Conservation (phyloP, 2,113 vertebrate genomes). For the Mustela lutreola region DNA sequence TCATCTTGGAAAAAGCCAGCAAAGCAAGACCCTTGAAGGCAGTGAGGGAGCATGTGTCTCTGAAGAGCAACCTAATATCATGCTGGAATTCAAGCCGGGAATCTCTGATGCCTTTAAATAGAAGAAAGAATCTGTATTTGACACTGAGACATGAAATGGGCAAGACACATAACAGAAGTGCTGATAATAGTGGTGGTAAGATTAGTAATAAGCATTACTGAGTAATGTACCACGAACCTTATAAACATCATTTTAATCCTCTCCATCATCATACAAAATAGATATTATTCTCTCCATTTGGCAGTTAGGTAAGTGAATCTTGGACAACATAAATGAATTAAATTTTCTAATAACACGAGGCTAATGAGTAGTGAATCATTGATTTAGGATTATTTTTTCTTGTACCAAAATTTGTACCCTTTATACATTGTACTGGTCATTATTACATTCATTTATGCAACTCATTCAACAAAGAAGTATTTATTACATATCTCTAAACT, state of each 20-base stretch:
- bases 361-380: neutral
- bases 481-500: neutral
- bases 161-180: neutral
- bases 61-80: neutral
- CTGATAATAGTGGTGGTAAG: too few relatives aligned
- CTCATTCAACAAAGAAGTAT: neutral
- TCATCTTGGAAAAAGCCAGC: neutral
- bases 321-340: neutral
- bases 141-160: neutral
- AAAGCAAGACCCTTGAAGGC: neutral
- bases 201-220: neutral
- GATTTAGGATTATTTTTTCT: neutral
- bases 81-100: neutral
- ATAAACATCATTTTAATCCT: neutral
- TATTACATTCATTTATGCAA: neutral
- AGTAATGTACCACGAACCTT: neutral
- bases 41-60: neutral
- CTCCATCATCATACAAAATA: neutral
- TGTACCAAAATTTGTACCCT: neutral
- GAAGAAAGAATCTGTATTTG: neutral
- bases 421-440: neutral
- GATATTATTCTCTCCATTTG: neutral
- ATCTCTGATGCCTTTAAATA: neutral
- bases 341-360: neutral
- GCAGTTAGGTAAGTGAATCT: neutral